Evolutionary conservation across 30 jellyfish, hydroid and myxozoan species (phyloP).

Genomic region (Aurelia coerulea): DNA sequence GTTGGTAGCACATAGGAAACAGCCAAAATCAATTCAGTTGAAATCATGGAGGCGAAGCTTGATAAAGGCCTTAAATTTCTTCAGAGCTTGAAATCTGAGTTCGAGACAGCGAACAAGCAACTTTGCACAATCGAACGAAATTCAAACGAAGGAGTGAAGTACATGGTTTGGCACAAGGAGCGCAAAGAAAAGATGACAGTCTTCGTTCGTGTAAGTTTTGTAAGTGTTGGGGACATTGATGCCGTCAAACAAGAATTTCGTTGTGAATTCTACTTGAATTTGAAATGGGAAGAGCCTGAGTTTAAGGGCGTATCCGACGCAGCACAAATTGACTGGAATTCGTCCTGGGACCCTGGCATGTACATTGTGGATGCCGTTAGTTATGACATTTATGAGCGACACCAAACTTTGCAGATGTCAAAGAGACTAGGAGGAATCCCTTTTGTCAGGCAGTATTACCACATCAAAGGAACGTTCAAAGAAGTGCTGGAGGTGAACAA

Average conservation of each 20-base stretch:
- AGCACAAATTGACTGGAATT: conserved; percentile 34
- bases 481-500: conserved; percentile 40
- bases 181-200: conserved; percentile 10
- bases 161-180: background rate
- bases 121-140: too few species aligned
- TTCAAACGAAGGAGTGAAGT: too few species aligned
- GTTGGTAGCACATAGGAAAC: too few species aligned
- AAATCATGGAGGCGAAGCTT: too few species aligned
- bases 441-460: conserved; percentile 38
- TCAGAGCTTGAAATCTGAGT: too few species aligned
- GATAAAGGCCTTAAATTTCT: too few species aligned
- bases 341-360: conserved; percentile 41
- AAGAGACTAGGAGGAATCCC: background rate
- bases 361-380: conserved; percentile 28
- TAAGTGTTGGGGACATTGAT: conserved; percentile 56
- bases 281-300: conserved; percentile 42
- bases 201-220: conserved; percentile 44
- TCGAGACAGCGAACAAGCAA: too few species aligned
- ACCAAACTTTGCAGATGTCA: conserved; percentile 8
- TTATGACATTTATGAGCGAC: conserved; percentile 10
- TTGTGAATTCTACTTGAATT: conserved; percentile 48
- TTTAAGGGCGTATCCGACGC: background rate
- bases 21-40: too few species aligned
- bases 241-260: conserved; percentile 55
- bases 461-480: conserved; percentile 50